Evolutionary conservation across 1,140 invertebrate genomes (phyloP).

Genomic region (Drosophila quadrilineata): DNA sequence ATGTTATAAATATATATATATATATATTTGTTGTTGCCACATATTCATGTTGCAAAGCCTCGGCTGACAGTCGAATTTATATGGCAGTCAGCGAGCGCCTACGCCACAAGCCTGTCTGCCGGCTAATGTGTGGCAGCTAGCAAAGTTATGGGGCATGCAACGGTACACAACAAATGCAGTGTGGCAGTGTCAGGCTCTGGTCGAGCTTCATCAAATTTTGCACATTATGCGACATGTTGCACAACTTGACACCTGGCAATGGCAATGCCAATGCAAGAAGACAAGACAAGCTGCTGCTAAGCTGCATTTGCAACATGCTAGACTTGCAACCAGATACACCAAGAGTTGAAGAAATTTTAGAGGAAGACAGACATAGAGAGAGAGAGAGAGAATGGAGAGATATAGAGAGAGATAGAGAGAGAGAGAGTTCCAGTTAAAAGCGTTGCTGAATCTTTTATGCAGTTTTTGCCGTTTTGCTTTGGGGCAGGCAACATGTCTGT

Average conservation of each 20-base stretch:
- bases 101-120: constrained; percentile 20
- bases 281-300: constrained; percentile 43
- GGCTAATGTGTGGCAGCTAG: constrained; percentile 35
- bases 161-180: neutral
- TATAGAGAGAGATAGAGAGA: neutral
- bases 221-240: constrained; percentile 71
- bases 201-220: constrained; percentile 68
- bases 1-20: too few species aligned
- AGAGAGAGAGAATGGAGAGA: neutral
- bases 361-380: neutral
- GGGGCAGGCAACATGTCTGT: constrained; percentile 42
- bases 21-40: too few species aligned
- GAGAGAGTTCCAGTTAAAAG: constrained; percentile 73
- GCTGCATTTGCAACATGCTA: constrained; percentile 21
- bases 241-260: constrained; percentile 70
- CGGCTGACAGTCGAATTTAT: constrained; percentile 42
- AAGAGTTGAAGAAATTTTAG: too few species aligned
- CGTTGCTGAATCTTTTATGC: constrained; percentile 79
- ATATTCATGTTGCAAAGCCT: too few species aligned
- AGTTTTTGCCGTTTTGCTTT: constrained; percentile 23
- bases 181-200: neutral
- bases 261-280: constrained; percentile 39
- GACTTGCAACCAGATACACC: constrained; percentile 30
- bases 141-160: constrained; percentile 55
- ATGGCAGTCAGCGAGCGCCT: constrained; percentile 46